These are phyloP conservation scores for Ecliptopera silaceata DNA, from an alignment of 2,888 invertebrate genomes.

Conservation along the genomic window DNA sequence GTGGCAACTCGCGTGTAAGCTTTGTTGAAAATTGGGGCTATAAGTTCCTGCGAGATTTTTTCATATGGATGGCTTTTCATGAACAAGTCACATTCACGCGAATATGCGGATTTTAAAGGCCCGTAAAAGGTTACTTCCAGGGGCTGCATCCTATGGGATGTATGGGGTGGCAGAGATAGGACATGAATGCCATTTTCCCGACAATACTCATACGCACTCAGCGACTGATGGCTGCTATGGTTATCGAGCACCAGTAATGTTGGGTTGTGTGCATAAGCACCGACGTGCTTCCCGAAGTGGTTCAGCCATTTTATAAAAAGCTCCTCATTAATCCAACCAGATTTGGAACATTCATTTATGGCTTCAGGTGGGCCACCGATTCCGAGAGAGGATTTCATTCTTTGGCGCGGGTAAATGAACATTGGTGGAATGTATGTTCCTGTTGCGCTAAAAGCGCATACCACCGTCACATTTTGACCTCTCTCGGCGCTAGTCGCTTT, in stretches of 20 bases:
- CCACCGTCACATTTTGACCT: slow-evolving; percentile 5
- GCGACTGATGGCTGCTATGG: slow-evolving; percentile 1
- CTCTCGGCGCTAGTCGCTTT: slow-evolving; percentile 1
- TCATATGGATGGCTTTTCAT: neutral
- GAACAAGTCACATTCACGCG: neutral
- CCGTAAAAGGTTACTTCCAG: slow-evolving; percentile 3
- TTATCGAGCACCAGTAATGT: slow-evolving; percentile 5
- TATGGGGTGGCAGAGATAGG: neutral
- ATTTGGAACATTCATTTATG: slow-evolving; percentile 5
- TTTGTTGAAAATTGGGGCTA: slow-evolving; percentile 1
- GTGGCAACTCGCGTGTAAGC: slow-evolving; percentile 2
- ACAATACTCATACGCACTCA: slow-evolving; percentile 1
- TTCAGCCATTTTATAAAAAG: slow-evolving; percentile 1
- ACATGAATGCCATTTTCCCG: neutral
- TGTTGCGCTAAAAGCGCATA: slow-evolving; percentile 2
- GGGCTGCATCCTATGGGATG: slow-evolving; percentile 3
- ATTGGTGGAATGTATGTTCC: slow-evolving; percentile 7
- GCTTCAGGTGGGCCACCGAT: slow-evolving; percentile 7
- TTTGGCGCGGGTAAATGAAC: slow-evolving; percentile 7
- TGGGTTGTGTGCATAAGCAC: slow-evolving; percentile 3
- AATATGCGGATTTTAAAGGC: neutral
- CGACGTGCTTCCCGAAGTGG: neutral
- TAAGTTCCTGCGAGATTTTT: neutral
- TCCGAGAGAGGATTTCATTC: neutral
- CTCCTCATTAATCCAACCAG: slow-evolving; percentile 7